Evolutionary conservation across 2,797 vertebrate genomes (phyloP).

Genomic region (Cuniculus paca): DNA sequence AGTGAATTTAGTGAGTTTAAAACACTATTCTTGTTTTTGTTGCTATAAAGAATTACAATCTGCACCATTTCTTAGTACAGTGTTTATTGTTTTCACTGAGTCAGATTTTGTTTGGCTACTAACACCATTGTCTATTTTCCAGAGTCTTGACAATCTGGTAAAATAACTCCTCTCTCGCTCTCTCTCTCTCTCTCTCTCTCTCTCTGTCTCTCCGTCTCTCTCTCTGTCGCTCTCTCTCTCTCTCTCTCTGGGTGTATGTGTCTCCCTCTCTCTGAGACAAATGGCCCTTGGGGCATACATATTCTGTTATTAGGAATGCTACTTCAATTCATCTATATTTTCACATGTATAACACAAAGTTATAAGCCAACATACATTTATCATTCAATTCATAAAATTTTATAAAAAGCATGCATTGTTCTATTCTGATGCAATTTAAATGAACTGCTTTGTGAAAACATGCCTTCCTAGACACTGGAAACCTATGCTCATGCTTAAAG

Average conservation of each 20-base stretch:
- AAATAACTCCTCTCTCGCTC: background rate
- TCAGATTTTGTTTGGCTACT: background rate
- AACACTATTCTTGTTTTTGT: background rate
- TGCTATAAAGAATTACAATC: background rate
- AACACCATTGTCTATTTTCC: background rate
- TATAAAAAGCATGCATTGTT: background rate
- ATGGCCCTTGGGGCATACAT: background rate
- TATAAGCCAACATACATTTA: background rate
- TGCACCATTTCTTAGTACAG: background rate
- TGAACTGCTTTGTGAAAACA: background rate
- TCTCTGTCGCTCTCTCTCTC: too few species aligned
- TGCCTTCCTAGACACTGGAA: background rate
- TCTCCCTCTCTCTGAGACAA: background rate
- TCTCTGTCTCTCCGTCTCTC: too few species aligned
- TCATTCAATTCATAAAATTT: background rate
- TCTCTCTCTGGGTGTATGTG: too few species aligned
- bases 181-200: background rate
- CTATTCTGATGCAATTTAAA: background rate
- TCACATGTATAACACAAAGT: background rate
- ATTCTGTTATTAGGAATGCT: background rate
- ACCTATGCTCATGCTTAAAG: background rate
- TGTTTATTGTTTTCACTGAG: too few species aligned
- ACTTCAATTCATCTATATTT: background rate
- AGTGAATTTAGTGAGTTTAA: background rate
- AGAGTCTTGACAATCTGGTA: background rate